A percentile compares a stretch with the other conserved stretches of the same genome.
Conservation (phyloP, 2,888 invertebrate species). For the Cryptophagus acutangulus region DNA sequence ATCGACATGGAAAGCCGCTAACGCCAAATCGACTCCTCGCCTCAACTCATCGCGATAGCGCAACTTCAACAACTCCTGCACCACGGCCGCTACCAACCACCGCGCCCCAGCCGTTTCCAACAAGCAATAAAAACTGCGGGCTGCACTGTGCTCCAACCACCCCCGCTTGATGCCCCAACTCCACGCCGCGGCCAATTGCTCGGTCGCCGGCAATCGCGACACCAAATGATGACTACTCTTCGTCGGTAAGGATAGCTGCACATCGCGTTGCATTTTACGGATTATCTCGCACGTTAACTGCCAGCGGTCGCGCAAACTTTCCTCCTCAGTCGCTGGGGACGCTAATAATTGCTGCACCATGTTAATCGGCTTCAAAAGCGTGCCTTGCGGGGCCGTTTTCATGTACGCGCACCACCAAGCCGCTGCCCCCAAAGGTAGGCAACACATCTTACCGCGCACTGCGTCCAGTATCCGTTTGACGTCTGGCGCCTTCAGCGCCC, state of each 20-base stretch:
- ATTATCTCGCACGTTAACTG: conserved; percentile 80
- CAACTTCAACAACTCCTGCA: conserved; percentile 66
- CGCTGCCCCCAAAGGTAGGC: conserved; percentile 84
- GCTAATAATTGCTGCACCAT: conserved; percentile 87
- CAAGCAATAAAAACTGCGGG: conserved; percentile 74
- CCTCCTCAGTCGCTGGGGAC: conserved; percentile 54
- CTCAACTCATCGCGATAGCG: conserved; percentile 66
- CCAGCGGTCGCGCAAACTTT: conserved; percentile 70
- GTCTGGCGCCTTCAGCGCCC: conserved; percentile 74
- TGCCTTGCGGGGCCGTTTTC: conserved; percentile 79
- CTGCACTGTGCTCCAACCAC: conserved; percentile 80
- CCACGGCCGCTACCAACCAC: conserved; percentile 67
- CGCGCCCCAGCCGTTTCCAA: conserved; percentile 81
- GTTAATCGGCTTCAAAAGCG: conserved; percentile 77
- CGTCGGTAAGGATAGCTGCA: conserved; percentile 69
- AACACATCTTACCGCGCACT: conserved; percentile 80
- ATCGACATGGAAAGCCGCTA: conserved; percentile 85
- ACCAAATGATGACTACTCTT: conserved; percentile 62
- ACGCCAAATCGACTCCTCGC: conserved; percentile 77
- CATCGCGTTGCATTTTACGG: conserved; percentile 83
- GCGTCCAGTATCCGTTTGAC: conserved; percentile 87
- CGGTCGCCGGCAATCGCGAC: conserved; percentile 63
- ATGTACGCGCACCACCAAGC: conserved; percentile 92
- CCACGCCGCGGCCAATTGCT: conserved; percentile 58
- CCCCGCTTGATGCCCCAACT: conserved; percentile 51